phyloP scores from a whole-genome alignment of 1,140 invertebrate genomes.

The Hycleus phaleratus region DNA sequence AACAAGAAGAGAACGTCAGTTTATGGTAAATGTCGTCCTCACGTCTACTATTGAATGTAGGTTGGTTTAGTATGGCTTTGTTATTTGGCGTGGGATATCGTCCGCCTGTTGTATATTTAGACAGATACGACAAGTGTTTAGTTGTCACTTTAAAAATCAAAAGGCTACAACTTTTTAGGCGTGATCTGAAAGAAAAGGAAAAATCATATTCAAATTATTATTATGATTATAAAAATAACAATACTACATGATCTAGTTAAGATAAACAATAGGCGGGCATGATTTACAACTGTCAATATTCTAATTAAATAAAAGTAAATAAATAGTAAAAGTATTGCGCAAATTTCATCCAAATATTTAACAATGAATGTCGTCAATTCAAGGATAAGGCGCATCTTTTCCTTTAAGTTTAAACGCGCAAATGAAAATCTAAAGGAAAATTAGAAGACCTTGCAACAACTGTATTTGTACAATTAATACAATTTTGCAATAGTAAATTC shows the following conservation, averaged over 20 bases:
- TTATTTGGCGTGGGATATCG: conserved; percentile 10
- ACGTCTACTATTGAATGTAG: conserved; percentile 13
- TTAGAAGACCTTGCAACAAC: too few relatives aligned
- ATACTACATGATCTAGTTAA: conserved; percentile 4
- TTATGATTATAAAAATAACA: background rate
- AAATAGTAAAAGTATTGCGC: too few relatives aligned
- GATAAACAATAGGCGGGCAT: conserved; percentile 1
- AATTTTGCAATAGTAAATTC: too few relatives aligned
- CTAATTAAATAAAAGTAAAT: too few relatives aligned
- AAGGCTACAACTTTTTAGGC: conserved; percentile 8
- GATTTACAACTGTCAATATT: conserved; percentile 6
- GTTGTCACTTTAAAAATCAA: conserved; percentile 7
- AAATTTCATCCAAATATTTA: too few relatives aligned
- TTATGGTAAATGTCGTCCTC: conserved; percentile 16
- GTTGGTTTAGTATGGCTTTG: background rate
- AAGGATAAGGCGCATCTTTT: too few relatives aligned
- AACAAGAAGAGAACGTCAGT: conserved; percentile 6
- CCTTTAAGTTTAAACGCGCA: too few relatives aligned
- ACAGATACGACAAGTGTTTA: conserved; percentile 9
- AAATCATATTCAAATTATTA: background rate
- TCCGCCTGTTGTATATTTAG: background rate
- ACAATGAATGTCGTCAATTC: too few relatives aligned
- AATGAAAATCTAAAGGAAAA: too few relatives aligned
- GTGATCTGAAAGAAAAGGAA: conserved; percentile 1
- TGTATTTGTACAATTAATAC: too few relatives aligned